These are phyloP conservation scores for Agriotes lineatus DNA, from an alignment of 2,888 invertebrate species.

Conservation along the genomic window DNA sequence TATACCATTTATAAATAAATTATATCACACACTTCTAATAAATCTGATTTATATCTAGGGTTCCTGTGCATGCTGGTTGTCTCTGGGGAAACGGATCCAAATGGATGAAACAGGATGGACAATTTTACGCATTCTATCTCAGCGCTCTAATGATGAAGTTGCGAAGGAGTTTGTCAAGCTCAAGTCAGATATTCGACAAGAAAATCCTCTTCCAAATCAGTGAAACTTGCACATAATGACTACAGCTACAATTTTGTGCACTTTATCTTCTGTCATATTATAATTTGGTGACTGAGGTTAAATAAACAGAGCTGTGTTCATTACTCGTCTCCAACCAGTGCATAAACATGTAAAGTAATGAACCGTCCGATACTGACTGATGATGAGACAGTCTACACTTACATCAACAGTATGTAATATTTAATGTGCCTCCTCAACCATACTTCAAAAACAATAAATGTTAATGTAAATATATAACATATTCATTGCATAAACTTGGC, in stretches of 20 bases:
- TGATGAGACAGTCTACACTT: constrained; percentile 46
- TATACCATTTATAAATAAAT: too few relatives aligned
- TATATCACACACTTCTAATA: too few relatives aligned
- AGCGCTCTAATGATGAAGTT: constrained; percentile 98
- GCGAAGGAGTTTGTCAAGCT: constrained; percentile 99
- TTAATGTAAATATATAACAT: constrained; percentile 42
- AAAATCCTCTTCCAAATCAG: constrained; percentile 72
- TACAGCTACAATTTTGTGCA: constrained; percentile 17
- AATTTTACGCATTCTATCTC: constrained; percentile 94
- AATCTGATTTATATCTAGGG: too few relatives aligned
- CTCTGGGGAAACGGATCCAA: constrained; percentile 92
- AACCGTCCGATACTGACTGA: constrained; percentile 53
- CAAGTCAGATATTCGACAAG: constrained; percentile 95
- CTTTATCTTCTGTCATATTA: constrained; percentile 28
- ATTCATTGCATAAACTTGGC: constrained; percentile 40
- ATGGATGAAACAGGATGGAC: constrained; percentile 99
- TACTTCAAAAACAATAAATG: constrained; percentile 53
- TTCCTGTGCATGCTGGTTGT: constrained; percentile 93
- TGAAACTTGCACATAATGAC: constrained; percentile 48
- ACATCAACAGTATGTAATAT: constrained; percentile 57
- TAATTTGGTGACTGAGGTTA: constrained; percentile 30
- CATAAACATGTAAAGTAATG: constrained; percentile 49
- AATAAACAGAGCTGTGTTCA: constrained; percentile 52
- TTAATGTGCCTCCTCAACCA: constrained; percentile 64
- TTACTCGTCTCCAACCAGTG: constrained; percentile 47